Evolutionary conservation across 2,888 invertebrate genomes (phyloP), one percentile per base, ranked within the genome.

Genomic region (Silvanus unidentatus): DNA sequence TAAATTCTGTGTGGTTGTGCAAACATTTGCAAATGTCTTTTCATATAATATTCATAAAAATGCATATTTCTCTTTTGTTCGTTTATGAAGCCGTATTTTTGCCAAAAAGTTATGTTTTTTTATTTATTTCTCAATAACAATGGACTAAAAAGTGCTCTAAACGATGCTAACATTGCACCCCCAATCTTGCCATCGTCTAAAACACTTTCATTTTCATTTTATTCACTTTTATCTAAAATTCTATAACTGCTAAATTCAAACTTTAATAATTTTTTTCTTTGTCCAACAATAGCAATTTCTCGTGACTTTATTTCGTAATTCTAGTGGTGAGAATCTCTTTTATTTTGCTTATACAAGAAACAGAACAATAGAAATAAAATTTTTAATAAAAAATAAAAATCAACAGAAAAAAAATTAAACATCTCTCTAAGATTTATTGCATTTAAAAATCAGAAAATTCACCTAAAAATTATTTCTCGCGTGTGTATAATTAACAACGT

Each of bases 31-130:
- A n/a, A n/a, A n/a, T n/a, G n/a, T n/a, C n/a, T n/a, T n/a, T n/a
- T n/a, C n/a, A n/a, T n/a, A n/a, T n/a, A n/a, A n/a, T n/a, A n/a
- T n/a, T n/a, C n/a, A n/a, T n/a, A n/a, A 32, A 32, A 32, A 5
- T 22, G 22, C 32, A 32, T n/a, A n/a, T n/a, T n/a, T n/a, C n/a
- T n/a, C n/a, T n/a, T n/a, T n/a, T 32, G 22, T 32, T 32, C 32
- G 13, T 32, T 32, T 32, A 49, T 46, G 48, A 56, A 63, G 65
- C 67, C 65, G 65, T 64, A 67, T 65, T 67, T 67, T 67, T 65
- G 66, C 66, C 65, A 54, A 62, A 52, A 60, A 32, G 11, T 11
- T 32, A n/a, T n/a, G n/a, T n/a, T n/a, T n/a, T n/a, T n/a, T n/a
- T n/a, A n/a, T n/a, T 6, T 35, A 9, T 6, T 8, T 35, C 35